phyloP scores from a whole-genome alignment of 2,797 vertebrate genomes.

The Pangasius sanitwongsei region DNA sequence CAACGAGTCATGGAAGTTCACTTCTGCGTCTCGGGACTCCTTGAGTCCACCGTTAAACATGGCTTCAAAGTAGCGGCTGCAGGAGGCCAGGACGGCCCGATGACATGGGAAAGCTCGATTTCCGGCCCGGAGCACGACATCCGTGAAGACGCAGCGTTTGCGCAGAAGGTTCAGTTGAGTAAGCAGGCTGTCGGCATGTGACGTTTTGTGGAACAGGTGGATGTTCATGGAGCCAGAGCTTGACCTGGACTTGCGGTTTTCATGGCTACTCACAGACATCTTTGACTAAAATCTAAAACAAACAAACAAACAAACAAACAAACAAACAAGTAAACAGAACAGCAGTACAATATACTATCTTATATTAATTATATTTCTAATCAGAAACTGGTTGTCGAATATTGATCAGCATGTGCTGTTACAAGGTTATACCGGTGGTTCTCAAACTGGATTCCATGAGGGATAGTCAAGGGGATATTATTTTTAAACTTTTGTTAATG shows the following conservation, averaged over 20 bases:
- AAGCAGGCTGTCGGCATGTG: constrained; percentile 82
- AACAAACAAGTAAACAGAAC: not conserved
- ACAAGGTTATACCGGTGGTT: not conserved
- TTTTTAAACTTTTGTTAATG: not conserved
- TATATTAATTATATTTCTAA: not conserved
- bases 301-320: not conserved
- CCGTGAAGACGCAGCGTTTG: constrained; percentile 81
- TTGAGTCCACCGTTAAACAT: constrained; percentile 83
- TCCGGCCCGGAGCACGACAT: constrained; percentile 79
- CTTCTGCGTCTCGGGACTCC: constrained; percentile 79
- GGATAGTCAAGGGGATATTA: not conserved
- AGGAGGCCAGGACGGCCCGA: constrained; percentile 83
- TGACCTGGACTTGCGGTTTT: constrained; percentile 86
- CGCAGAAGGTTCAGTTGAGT: constrained; percentile 85
- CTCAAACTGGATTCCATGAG: not conserved
- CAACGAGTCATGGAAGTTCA: constrained; percentile 83
- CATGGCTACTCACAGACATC: constrained; percentile 86
- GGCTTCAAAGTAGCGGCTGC: constrained; percentile 85
- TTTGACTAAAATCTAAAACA: constrained; percentile 44
- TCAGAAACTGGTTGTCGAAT: not conserved
- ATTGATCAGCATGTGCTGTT: not conserved
- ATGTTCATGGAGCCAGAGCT: constrained; percentile 88
- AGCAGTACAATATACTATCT: not conserved
- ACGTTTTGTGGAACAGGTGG: constrained; percentile 84
- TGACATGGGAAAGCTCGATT: constrained; percentile 80